These are phyloP conservation scores for Eumaeus atala DNA, from an alignment of 1,140 invertebrate species.

Conservation along the genomic window DNA sequence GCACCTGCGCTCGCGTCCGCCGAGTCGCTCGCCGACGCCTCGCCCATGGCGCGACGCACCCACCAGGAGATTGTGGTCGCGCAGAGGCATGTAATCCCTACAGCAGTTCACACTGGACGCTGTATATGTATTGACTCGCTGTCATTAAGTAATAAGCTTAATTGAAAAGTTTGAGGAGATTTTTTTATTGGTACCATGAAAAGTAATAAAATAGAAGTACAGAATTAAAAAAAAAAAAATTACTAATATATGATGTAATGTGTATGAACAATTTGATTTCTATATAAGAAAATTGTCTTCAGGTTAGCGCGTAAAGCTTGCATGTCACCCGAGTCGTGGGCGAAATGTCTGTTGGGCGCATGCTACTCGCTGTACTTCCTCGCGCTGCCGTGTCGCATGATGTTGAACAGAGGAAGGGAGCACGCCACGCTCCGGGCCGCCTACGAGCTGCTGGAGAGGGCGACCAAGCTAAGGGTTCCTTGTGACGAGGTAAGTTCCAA, in stretches of 20 bases:
- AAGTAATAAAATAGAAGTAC: too few species aligned
- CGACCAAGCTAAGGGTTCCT: slow-evolving; percentile 87
- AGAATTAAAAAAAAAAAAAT: too few species aligned
- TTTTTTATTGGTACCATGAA: too few species aligned
- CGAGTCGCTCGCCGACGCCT: slow-evolving; percentile 80
- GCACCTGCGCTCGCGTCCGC: slow-evolving; percentile 47
- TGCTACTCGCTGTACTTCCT: slow-evolving; percentile 98
- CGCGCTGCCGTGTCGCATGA: slow-evolving; percentile 84
- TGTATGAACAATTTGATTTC: too few species aligned
- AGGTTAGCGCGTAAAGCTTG: slow-evolving; percentile 85
- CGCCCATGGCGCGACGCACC: slow-evolving; percentile 92
- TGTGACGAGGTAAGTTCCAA: slow-evolving; percentile 92
- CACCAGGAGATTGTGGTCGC: slow-evolving; percentile 96
- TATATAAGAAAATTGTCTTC: slow-evolving; percentile 6
- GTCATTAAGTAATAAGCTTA: too few species aligned
- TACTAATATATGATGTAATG: not conserved
- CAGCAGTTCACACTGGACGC: too few species aligned
- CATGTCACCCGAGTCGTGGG: slow-evolving; percentile 89
- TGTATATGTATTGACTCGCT: too few species aligned
- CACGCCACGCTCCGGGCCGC: slow-evolving; percentile 87
- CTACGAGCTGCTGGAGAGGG: slow-evolving; percentile 89
- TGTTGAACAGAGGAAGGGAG: slow-evolving; percentile 75
- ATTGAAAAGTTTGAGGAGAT: too few species aligned
- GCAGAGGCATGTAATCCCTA: slow-evolving; percentile 79
- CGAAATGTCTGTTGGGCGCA: slow-evolving; percentile 90